A percentile compares a stretch with the other conserved stretches of the same genome.
Conservation (phyloP, 2,113 vertebrate species). For the Aldabrachelys gigantea region DNA sequence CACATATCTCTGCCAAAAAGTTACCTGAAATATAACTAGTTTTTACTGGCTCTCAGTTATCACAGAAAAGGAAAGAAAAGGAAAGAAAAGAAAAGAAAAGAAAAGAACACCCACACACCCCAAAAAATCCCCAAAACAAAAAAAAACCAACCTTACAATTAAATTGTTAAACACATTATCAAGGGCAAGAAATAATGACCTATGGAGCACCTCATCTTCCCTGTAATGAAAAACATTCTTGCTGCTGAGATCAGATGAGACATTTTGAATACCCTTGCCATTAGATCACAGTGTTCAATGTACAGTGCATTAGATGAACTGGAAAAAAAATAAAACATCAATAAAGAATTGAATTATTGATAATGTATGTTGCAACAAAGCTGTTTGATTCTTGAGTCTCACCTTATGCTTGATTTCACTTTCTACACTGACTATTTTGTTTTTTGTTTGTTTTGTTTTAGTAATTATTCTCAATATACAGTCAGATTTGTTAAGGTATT, state of each 20-base stretch:
- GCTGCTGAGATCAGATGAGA: constrained; percentile 20
- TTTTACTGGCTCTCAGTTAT: neutral
- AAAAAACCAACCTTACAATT: neutral
- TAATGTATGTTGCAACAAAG: neutral
- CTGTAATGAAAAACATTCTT: constrained; percentile 6
- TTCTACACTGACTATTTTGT: neutral
- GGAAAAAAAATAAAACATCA: neutral
- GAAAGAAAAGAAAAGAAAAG: neutral
- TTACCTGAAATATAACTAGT: neutral
- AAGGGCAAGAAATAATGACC: neutral
- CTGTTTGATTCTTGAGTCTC: neutral
- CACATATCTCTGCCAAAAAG: constrained; percentile 1
- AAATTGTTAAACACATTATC: neutral
- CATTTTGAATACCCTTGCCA: neutral
- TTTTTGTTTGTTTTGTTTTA: neutral
- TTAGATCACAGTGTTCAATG: neutral
- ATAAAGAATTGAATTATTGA: constrained; percentile 47
- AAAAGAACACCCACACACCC: too few species aligned
- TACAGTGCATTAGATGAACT: neutral
- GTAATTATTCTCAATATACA: neutral
- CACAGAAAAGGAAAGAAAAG: neutral
- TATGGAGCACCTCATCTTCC: neutral
- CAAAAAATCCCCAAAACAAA: neutral
- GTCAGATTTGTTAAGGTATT: neutral
- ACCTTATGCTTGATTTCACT: neutral